Percentiles rank a stretch among this genome's conserved stretches.
Evolutionary conservation across 2,113 vertebrate genomes (phyloP).

Genomic region (Rhinoderma darwinii): DNA sequence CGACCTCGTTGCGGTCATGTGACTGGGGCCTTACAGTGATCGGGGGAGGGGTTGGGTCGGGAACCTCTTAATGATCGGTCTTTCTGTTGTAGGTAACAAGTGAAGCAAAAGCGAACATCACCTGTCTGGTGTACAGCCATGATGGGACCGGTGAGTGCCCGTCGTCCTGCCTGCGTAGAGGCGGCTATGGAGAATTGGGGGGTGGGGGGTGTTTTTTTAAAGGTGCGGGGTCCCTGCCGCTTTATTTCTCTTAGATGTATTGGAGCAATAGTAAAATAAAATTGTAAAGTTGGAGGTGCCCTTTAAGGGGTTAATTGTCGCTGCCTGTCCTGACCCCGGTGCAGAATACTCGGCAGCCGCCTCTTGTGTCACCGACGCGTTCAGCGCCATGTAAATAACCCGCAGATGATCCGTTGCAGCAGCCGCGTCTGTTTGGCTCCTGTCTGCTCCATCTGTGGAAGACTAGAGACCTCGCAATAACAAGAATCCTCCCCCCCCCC

Average conservation of each 20-base stretch:
- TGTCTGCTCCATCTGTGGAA: background rate
- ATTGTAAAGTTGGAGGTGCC: background rate
- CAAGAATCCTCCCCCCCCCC: background rate
- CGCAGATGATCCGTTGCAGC: background rate
- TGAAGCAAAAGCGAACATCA: constrained; percentile 96
- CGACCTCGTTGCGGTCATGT: no score
- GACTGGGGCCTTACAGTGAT: no score
- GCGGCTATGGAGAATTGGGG: no score
- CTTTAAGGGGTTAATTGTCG: background rate
- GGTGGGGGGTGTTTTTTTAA: no score
- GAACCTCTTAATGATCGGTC: background rate
- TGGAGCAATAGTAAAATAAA: no score
- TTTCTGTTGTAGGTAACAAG: constrained; percentile 79
- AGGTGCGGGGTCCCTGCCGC: background rate
- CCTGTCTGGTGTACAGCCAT: constrained; percentile 94
- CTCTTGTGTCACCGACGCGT: background rate
- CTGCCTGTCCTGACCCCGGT: background rate
- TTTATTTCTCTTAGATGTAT: background rate
- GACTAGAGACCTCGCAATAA: background rate
- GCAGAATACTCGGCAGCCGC: background rate
- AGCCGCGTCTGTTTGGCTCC: background rate
- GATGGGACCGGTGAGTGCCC: constrained; percentile 84
- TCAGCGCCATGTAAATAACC: background rate
- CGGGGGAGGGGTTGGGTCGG: background rate
- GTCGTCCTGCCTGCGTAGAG: background rate